Conservation (phyloP, 1,140 invertebrate species). For the Danaus plexippus region DNA sequence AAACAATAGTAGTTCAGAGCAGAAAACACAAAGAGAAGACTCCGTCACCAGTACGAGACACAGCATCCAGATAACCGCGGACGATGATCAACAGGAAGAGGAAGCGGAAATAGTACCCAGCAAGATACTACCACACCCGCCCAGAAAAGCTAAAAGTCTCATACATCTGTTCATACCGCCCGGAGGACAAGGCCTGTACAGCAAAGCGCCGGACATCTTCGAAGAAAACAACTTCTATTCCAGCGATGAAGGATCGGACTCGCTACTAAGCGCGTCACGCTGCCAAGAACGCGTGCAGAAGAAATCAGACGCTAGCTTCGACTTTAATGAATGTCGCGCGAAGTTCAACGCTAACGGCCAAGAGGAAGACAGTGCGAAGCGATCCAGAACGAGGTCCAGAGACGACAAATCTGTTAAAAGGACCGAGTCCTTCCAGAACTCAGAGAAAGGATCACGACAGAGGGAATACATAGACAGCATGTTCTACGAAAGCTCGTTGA, state of each 20-base stretch:
- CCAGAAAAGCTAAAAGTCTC: slow-evolving; percentile 73
- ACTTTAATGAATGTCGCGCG: slow-evolving; percentile 67
- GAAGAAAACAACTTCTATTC: slow-evolving; percentile 75
- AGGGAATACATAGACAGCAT: slow-evolving; percentile 68
- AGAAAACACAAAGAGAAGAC: slow-evolving; percentile 61
- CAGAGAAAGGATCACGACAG: slow-evolving; percentile 60
- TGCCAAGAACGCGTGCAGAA: slow-evolving; percentile 59
- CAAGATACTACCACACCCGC: slow-evolving; percentile 76
- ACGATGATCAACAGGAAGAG: slow-evolving; percentile 44
- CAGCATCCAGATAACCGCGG: slow-evolving; percentile 64
- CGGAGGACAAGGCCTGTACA: slow-evolving; percentile 63
- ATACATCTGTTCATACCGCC: slow-evolving; percentile 71
- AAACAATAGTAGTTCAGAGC: slow-evolving; percentile 55
- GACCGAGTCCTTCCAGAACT: slow-evolving; percentile 69
- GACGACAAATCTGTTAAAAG: slow-evolving; percentile 63
- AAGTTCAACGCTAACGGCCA: slow-evolving; percentile 70
- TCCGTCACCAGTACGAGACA: slow-evolving; percentile 67
- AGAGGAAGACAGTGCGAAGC: slow-evolving; percentile 54
- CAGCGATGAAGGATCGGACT: slow-evolving; percentile 79
- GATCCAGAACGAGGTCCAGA: slow-evolving; percentile 48
- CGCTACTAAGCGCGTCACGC: slow-evolving; percentile 77
- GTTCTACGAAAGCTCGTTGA: slow-evolving; percentile 50
- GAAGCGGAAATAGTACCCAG: slow-evolving; percentile 75
- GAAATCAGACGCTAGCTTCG: slow-evolving; percentile 49
- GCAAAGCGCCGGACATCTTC: slow-evolving; percentile 75